Percentiles rank a stretch among this genome's conserved stretches.
Conservation (phyloP, 2,888 invertebrate species). For the Spialia ferax region DNA sequence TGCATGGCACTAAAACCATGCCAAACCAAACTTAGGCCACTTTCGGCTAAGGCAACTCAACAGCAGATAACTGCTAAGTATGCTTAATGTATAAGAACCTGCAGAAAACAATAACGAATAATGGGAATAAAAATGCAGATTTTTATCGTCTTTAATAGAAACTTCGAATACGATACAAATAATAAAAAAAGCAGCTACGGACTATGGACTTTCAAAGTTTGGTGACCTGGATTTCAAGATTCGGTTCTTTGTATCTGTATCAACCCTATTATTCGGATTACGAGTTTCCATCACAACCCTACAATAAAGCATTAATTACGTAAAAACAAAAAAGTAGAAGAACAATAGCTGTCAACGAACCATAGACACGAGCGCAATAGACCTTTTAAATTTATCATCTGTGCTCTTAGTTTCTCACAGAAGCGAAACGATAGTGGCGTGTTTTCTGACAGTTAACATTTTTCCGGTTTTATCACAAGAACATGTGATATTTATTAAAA, state of each 20-base stretch:
- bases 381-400: conserved; percentile 22
- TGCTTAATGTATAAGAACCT: too few relatives aligned
- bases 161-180: too few relatives aligned
- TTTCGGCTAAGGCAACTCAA: too few relatives aligned
- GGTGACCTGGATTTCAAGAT: too few relatives aligned
- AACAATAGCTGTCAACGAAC: conserved; percentile 24
- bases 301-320: conserved; percentile 18
- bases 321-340: conserved; percentile 17
- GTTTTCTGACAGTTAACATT: conserved; percentile 17
- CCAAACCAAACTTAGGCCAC: too few relatives aligned
- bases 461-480: conserved; percentile 14
- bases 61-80: too few relatives aligned
- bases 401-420: conserved; percentile 20
- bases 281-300: background rate
- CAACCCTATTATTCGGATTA: conserved; percentile 7
- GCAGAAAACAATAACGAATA: too few relatives aligned
- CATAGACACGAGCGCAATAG: conserved; percentile 21
- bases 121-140: too few relatives aligned
- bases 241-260: background rate
- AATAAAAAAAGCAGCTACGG: too few relatives aligned
- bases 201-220: too few relatives aligned
- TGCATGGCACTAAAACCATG: too few relatives aligned
- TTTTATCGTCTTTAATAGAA: too few relatives aligned
- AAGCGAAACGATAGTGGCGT: conserved; percentile 3
- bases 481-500: background rate